Conservation (phyloP, 1,140 invertebrate species). For the Paracyclopina nana region DNA sequence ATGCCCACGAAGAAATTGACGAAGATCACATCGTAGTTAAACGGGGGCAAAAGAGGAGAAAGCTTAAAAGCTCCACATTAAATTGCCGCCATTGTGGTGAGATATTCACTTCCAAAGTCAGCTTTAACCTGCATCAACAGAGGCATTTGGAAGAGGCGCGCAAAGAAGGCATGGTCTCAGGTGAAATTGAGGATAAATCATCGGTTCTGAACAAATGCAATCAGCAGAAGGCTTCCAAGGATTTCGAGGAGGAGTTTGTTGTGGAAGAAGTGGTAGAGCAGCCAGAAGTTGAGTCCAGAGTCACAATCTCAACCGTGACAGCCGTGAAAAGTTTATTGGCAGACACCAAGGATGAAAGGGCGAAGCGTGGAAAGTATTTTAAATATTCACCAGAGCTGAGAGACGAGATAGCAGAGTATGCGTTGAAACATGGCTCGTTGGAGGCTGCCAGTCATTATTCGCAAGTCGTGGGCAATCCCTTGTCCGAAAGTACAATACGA, state of each 20-base stretch:
- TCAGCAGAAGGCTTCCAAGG: not conserved
- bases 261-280: not conserved
- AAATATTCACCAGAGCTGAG: conserved; percentile 25
- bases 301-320: conserved; percentile 20
- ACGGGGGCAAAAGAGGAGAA: not conserved
- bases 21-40: not conserved
- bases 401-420: conserved; percentile 25
- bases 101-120: conserved; percentile 25
- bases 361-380: conserved; percentile 25
- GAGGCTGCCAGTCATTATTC: conserved; percentile 20
- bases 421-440: conserved; percentile 20
- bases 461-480: conserved; percentile 21
- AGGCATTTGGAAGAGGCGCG: conserved; percentile 24
- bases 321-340: conserved; percentile 24
- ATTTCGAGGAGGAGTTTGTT: not conserved
- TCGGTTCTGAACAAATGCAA: not conserved
- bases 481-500: conserved; percentile 26
- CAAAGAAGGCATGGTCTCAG: conserved; percentile 22
- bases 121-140: conserved; percentile 24
- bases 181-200: conserved; percentile 18
- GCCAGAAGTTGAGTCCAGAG: conserved; percentile 1
- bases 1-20: not conserved
- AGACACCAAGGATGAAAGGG: conserved; percentile 24
- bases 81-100: conserved; percentile 25
- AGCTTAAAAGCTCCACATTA: conserved; percentile 8